A percentile compares a stretch with the other conserved stretches of the same genome.
These are phyloP conservation scores for Drosophila truncata DNA, from an alignment of 1,140 invertebrate species.

Conservation along the genomic window DNA sequence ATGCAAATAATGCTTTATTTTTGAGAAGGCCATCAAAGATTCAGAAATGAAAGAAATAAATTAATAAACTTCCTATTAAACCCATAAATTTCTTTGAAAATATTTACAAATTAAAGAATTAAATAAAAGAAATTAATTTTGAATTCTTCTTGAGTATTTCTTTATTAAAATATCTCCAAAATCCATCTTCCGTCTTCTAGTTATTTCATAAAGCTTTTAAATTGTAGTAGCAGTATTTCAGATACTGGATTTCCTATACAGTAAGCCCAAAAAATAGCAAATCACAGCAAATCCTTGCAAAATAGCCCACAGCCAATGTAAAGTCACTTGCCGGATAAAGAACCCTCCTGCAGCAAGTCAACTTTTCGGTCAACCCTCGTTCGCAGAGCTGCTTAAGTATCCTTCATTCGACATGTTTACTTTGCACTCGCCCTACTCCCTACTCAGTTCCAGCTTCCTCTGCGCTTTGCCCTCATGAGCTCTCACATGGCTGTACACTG, in stretches of 20 bases:
- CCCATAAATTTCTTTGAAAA: neutral
- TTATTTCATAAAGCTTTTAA: neutral
- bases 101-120: neutral
- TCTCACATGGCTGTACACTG: conserved; percentile 11
- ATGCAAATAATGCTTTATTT: neutral
- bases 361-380: conserved; percentile 64
- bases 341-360: conserved; percentile 5
- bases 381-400: conserved; percentile 44
- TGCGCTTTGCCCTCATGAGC: neutral
- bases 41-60: neutral
- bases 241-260: conserved; percentile 6
- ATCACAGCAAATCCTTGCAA: conserved; percentile 23
- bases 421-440: conserved; percentile 63
- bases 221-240: too few species aligned
- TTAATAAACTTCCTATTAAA: too few species aligned
- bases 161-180: too few species aligned
- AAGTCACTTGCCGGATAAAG: conserved; percentile 17
- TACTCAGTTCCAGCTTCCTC: conserved; percentile 6
- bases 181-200: neutral
- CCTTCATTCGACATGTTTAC: conserved; percentile 67
- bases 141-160: too few species aligned
- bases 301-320: neutral
- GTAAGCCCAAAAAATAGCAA: neutral
- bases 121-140: neutral
- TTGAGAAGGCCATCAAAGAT: neutral